Base-by-base conservation (phyloP, 2,113 vertebrate genomes). In the Xiphorhynchus elegans region DNA sequence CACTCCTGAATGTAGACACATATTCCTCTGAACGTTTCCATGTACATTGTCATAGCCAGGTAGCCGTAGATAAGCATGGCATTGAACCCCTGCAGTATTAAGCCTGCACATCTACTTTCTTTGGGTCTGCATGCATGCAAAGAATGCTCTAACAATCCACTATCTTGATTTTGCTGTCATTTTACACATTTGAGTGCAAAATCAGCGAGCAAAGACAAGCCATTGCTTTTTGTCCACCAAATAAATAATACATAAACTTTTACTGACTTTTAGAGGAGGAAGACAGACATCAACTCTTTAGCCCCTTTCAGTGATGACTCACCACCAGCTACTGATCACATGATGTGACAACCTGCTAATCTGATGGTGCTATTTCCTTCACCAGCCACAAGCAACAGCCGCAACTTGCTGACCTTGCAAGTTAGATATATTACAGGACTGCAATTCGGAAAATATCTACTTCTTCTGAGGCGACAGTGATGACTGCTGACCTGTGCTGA, bases 381-480 rank as follows among this genome's bases (percentile, higher is more conserved):
- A 80, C 25, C 76, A 74, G 59, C 56, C 58, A 93, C 60, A 49
- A 82, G 77, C 53, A 81, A 74, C 14, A 80, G 63, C 56, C 68
- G 74, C 3, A 8, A 90, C 50, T 74, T 80, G 77, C 87, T 92
- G 94, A 95, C 49, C 62, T 84, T 60, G 76, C 76, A 87, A 58
- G 33, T 73, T 42, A 74, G 81, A 86, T 16, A 46, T 59, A 62
- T 50, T 77, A 55, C 62, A 92, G 62, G 86, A 84, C 42, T 28
- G 72, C 78, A 76, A 17, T 68, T 80, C 35, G 46, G 85, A 94
- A 95, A 56, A 72, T 67, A 89, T 39, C 95, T 80, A 94, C 60
- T 95, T 86, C 49, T 84, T 13, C 78, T 46, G 55, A 90, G 93
- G 84, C 3, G 18, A 79, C 60, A 74, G 87, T 88, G 74, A 93